A percentile compares a stretch with the other conserved stretches of the same genome.
These are phyloP conservation scores for Heliconius congener DNA, from an alignment of 1,140 invertebrate species.

Conservation along the genomic window DNA sequence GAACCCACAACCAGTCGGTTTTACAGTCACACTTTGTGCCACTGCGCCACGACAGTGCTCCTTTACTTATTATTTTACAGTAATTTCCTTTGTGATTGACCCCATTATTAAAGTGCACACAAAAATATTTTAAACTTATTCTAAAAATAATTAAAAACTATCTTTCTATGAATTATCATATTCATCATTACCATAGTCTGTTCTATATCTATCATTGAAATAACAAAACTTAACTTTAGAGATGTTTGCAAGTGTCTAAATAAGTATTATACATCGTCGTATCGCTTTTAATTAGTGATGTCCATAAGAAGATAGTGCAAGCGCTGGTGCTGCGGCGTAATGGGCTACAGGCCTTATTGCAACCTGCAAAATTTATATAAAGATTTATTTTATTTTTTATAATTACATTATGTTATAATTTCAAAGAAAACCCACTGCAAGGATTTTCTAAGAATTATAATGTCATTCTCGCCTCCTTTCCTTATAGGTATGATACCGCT, in stretches of 20 bases:
- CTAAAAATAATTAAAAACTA: too few relatives aligned
- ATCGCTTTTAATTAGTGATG: conserved; percentile 19
- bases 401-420: too few relatives aligned
- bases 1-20: too few relatives aligned
- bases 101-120: too few relatives aligned
- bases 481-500: conserved; percentile 7
- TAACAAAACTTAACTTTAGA: not conserved
- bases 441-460: not conserved
- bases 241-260: not conserved
- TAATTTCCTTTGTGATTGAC: too few relatives aligned
- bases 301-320: conserved; percentile 52
- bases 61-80: too few relatives aligned
- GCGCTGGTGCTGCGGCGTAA: conserved; percentile 51
- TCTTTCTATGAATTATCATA: too few relatives aligned
- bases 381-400: too few relatives aligned
- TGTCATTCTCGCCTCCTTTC: conserved; percentile 14
- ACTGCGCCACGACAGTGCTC: too few relatives aligned
- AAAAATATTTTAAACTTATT: not conserved
- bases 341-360: conserved; percentile 55
- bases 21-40: too few relatives aligned
- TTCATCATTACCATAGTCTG: not conserved
- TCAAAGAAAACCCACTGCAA: not conserved
- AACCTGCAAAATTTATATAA: conserved; percentile 34
- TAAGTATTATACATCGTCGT: not conserved
- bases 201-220: not conserved